Conservation (phyloP, 2,888 invertebrate genomes). For the Leptinotarsa peninsularis region DNA sequence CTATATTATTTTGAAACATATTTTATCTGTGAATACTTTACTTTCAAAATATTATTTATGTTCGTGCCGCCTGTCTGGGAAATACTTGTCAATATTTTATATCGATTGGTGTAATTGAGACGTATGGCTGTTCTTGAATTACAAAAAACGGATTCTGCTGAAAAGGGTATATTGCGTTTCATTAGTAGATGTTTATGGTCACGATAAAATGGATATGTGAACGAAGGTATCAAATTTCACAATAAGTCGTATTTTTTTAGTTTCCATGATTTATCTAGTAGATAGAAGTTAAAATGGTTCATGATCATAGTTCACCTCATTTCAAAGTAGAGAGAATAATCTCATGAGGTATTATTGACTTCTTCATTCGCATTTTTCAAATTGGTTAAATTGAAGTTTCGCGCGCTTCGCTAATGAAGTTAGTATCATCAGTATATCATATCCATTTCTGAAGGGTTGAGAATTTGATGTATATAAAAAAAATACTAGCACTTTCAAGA, state of each 20-base stretch:
- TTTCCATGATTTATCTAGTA: not conserved
- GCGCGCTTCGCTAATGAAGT: too few species aligned
- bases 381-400: too few species aligned
- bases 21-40: not conserved
- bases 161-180: slow-evolving; percentile 17
- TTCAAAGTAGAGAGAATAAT: too few species aligned
- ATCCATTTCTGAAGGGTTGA: too few species aligned
- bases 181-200: not conserved
- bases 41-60: slow-evolving; percentile 12
- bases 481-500: too few species aligned
- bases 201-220: slow-evolving; percentile 9
- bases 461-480: too few species aligned
- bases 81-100: not conserved
- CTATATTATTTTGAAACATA: not conserved
- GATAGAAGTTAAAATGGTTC: not conserved
- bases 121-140: not conserved
- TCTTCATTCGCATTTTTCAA: too few species aligned
- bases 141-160: slow-evolving; percentile 13
- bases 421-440: too few species aligned
- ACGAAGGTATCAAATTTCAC: slow-evolving; percentile 3
- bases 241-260: not conserved
- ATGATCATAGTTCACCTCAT: not conserved
- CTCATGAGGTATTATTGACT: too few species aligned
- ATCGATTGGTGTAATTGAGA: slow-evolving; percentile 2
- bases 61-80: not conserved